These are phyloP conservation scores for Zaprionus kolodkinae DNA, from an alignment of 1,140 invertebrate species.

Conservation along the genomic window DNA sequence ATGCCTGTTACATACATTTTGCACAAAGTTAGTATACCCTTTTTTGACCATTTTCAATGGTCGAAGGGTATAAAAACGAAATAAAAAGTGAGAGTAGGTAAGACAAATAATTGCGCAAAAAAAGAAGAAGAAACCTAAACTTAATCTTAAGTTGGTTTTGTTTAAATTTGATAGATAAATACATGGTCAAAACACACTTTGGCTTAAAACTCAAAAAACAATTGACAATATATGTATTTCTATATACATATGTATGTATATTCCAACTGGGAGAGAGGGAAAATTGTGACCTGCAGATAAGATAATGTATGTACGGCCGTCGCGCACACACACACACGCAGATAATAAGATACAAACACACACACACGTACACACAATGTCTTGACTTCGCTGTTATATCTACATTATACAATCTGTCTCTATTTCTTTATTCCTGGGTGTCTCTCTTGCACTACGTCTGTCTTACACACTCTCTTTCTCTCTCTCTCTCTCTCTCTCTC, in stretches of 20 bases:
- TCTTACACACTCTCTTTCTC: slow-evolving; percentile 5
- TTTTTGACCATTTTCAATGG: too few relatives aligned
- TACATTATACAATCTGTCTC: slow-evolving; percentile 9
- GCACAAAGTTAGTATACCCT: too few relatives aligned
- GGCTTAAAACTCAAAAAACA: not conserved
- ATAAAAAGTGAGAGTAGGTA: slow-evolving; percentile 22
- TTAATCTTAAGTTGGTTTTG: not conserved
- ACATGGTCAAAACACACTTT: not conserved
- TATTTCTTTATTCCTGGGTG: slow-evolving; percentile 14
- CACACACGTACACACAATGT: slow-evolving; percentile 12
- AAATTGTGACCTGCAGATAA: slow-evolving; percentile 40
- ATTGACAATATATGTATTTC: not conserved
- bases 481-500: slow-evolving; percentile 8
- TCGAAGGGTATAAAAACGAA: too few relatives aligned
- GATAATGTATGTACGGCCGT: slow-evolving; percentile 35
- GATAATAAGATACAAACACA: not conserved
- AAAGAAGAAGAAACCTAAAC: not conserved
- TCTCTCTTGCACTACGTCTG: slow-evolving; percentile 8
- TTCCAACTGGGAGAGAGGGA: not conserved
- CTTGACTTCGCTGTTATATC: not conserved
- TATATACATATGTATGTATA: not conserved
- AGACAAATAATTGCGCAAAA: not conserved
- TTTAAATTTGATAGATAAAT: slow-evolving; percentile 3
- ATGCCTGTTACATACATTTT: too few relatives aligned
- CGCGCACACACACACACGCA: not conserved